Conservation (phyloP, 2,113 vertebrate genomes). For the Sander vitreus region DNA sequence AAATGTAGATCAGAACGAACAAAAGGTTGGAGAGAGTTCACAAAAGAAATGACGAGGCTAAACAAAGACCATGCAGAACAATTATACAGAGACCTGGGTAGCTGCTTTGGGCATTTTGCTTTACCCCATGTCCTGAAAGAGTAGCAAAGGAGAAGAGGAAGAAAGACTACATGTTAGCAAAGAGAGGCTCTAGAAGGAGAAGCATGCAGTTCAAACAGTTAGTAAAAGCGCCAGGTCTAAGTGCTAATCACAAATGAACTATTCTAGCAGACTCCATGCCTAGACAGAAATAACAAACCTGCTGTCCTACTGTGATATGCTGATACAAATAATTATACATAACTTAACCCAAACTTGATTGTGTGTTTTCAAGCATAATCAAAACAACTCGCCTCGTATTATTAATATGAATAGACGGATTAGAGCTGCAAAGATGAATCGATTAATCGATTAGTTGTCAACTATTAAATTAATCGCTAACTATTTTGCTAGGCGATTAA, state of each 20-base stretch:
- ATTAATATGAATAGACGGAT: neutral
- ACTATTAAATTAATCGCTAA: no score
- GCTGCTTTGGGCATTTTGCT: conserved; percentile 80
- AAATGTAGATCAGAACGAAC: neutral
- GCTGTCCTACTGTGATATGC: neutral
- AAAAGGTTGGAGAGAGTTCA: conserved; percentile 13
- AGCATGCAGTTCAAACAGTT: conserved; percentile 30
- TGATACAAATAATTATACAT: neutral
- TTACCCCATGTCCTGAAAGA: conserved; percentile 78
- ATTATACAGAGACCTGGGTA: conserved; percentile 81
- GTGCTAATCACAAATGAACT: neutral
- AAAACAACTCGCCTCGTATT: neutral
- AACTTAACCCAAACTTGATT: neutral
- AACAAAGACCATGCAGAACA: conserved; percentile 57
- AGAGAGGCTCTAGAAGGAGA: conserved; percentile 14
- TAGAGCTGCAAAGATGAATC: no score
- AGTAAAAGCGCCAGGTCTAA: conserved; percentile 18
- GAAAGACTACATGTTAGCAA: conserved; percentile 62
- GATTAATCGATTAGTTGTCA: no score
- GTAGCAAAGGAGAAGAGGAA: conserved; percentile 54
- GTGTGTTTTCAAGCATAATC: neutral
- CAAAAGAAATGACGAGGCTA: conserved; percentile 9
- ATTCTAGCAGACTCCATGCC: neutral
- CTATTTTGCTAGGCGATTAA: no score
- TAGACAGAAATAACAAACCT: conserved; percentile 2